Evolutionary conservation across 2,888 invertebrate genomes (phyloP), one percentile per base, ranked within the genome.

Genomic region (Drosophila fulvimacula): DNA sequence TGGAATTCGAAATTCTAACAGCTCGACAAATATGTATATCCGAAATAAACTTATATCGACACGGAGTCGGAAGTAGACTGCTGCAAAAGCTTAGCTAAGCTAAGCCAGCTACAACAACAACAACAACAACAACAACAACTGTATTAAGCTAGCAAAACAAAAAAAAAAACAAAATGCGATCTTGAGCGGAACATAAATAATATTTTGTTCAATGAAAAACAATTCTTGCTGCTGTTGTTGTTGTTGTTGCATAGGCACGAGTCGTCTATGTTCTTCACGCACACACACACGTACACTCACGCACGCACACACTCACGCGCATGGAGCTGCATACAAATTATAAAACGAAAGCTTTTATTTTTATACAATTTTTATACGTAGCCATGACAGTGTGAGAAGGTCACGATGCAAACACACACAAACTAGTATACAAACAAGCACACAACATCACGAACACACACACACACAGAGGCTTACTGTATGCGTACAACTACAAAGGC

Each of bases 371-470:
- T 79, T 86, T 84, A 79, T 86, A 76, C 73, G 82, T 84, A 92
- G 90, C 92, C 92, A 89, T 92, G 92, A 92, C 92, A 92, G 91
- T 91, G 91, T 90, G 92, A 90, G 92, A 92, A 92, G 92, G 92
- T 92, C 91, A 91, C 79, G 81, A 81, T 81, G 82, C 83, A 84
- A 30, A 30, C 70, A 81, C 70, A 81, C 80, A 82, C 64, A 65
- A n/a, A 30, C 70, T 42, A 42, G 15, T 7, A 42, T 21, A 55
- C 58, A 59, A 30, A 9, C 51, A 49, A 21, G 39, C 41, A 21
- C 51, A 56, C 39, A 73, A 58, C 41, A 72, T 60, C 63, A 63
- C 68, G 55, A 73, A 63, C 36, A 60, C 30, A 69, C 30, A 65
- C 42, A 63, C 27, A 64, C 42, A 38, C 27, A 63, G 52, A 53